Conservation (phyloP, 2,797 vertebrate genomes). For the Tenualosa thibaudeaui region DNA sequence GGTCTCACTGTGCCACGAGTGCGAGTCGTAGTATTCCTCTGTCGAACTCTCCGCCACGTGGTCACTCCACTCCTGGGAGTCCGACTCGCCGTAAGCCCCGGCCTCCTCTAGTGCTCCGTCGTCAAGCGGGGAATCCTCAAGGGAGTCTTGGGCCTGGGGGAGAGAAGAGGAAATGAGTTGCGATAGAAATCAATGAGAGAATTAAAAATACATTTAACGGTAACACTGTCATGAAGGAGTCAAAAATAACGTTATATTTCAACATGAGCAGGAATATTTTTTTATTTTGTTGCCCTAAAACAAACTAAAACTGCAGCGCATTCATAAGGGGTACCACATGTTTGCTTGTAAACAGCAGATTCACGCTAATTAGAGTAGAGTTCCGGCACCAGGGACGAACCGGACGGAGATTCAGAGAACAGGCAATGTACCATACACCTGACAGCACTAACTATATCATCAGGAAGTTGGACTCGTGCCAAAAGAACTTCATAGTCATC, state of each 20-base stretch:
- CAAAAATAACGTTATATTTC: neutral
- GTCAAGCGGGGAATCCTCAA: conserved; percentile 65
- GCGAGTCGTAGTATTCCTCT: conserved; percentile 73
- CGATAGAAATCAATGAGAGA: neutral
- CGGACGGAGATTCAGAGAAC: neutral
- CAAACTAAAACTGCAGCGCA: neutral
- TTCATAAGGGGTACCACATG: neutral
- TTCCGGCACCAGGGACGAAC: neutral
- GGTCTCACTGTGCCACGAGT: conserved; percentile 74
- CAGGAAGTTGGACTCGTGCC: neutral
- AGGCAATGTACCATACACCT: neutral
- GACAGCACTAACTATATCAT: conserved; percentile 4
- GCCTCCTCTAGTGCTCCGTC: conserved; percentile 71
- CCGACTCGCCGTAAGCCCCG: conserved; percentile 55
- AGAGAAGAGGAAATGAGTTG: conserved; percentile 28
- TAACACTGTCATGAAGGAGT: neutral
- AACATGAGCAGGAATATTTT: neutral
- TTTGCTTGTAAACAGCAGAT: conserved; percentile 26
- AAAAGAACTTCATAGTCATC: neutral
- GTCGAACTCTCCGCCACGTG: conserved; percentile 55
- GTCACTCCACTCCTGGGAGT: conserved; percentile 62
- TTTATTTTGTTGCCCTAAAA: neutral
- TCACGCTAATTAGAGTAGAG: conserved; percentile 26
- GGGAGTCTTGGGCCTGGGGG: conserved; percentile 74
- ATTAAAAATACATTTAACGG: neutral